phyloP scores from a whole-genome alignment of 2,797 vertebrate genomes.

The Onychomys leucogaster region DNA sequence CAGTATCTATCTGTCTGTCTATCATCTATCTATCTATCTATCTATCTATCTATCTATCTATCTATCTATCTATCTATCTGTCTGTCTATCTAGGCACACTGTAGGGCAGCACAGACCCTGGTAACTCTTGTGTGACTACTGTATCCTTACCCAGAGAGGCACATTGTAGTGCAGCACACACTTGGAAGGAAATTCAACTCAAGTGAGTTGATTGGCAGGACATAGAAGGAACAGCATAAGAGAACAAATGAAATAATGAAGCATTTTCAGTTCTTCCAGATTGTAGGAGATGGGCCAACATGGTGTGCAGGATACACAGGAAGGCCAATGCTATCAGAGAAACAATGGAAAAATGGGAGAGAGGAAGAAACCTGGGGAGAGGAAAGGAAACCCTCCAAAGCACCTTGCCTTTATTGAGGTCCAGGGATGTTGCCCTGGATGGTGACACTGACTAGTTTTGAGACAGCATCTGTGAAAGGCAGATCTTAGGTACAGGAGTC shows the following conservation, averaged over 20 bases:
- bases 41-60: neutral
- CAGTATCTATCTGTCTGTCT: no score
- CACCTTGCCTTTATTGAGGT: neutral
- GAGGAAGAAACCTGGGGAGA: neutral
- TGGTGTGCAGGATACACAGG: rapidly evolving
- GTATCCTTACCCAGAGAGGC: neutral
- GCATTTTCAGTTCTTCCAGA: no score
- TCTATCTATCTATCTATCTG: neutral
- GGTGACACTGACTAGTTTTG: neutral
- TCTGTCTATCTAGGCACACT: neutral
- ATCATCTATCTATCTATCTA: neutral
- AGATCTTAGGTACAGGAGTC: neutral
- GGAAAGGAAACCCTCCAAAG: neutral
- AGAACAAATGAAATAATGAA: neutral
- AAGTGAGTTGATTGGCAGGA: rapidly evolving
- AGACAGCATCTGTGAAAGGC: neutral
- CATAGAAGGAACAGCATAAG: neutral
- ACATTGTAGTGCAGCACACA: neutral
- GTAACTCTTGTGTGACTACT: neutral
- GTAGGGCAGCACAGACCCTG: neutral
- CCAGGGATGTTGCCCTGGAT: rapidly evolving
- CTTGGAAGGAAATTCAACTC: neutral
- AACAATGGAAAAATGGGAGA: rapidly evolving
- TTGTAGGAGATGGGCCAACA: rapidly evolving
- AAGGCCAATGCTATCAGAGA: neutral